Base-by-base conservation (phyloP, 64 coral and sea anemone genomes). In the Dendronephthya gigantea region DNA sequence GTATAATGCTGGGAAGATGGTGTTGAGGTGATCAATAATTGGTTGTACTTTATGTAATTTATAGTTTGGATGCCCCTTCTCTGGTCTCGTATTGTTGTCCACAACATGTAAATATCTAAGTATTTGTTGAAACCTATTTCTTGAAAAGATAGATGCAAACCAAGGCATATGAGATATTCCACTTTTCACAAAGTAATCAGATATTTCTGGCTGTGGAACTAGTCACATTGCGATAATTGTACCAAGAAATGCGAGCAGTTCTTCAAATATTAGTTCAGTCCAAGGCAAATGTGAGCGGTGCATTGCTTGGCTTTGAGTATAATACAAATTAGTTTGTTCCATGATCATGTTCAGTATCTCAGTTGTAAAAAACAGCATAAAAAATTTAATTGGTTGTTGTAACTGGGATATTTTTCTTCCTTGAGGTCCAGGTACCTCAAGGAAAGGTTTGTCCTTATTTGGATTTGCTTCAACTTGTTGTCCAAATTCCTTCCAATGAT, bases 61-160 rank as follows among this genome's bases (percentile, higher is more conserved):
- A n/a, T 70, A 70, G 6, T 70, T n/a, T 11, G 66, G 66, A 6
- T 6, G 8, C 9, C 66, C 66, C 27, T 70, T 8, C 7, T 8
- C 9, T 25, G 66, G 66, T 70, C 27, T 9, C 66, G 9, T 9
- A 8, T 70, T 7, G n/a, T 70, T 70, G 66, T 70, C n/a, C 6
- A 32, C 66, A 70, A 25, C 9, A 70, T 70, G 66, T 11, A 70
- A 11, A n/a, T 70, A 70, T n/a, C 66, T 22, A 7, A n/a, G 27
- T 12, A 70, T 70, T 70, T 70, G 66, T 70, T 70, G 9, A n/a
- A 70, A 70, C n/a, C 66, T 70, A 7, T 11, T n/a, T n/a, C 66
- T 70, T 70, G 66, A 70, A 70, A 70, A 70, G 27, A 70, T 70
- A n/a, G 66, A 70, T 70, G 66, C 9, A 70, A 70, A 70, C 66